Conservation (phyloP, 1,140 invertebrate genomes). For the Heliconius himera region DNA sequence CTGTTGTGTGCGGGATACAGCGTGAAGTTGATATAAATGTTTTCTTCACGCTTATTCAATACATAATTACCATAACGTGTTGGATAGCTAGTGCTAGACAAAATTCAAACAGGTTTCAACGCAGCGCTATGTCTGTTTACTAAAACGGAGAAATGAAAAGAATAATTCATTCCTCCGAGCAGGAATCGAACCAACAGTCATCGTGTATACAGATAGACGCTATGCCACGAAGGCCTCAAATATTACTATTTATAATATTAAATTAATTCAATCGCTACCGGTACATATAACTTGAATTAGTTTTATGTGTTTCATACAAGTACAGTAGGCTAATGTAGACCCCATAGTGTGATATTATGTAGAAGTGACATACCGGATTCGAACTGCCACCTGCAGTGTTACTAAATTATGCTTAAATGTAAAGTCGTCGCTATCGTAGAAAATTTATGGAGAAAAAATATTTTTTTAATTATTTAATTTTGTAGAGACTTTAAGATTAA, state of each 20-base stretch:
- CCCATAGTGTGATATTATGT: not conserved
- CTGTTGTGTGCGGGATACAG: no score
- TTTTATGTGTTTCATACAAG: not conserved
- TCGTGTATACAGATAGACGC: no score
- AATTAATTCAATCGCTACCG: conserved; percentile 8
- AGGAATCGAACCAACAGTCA: no score
- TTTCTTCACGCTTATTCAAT: no score
- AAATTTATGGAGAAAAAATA: not conserved
- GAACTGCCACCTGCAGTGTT: conserved; percentile 6
- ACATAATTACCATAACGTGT: no score
- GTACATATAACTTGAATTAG: not conserved
- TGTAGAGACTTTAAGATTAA: not conserved
- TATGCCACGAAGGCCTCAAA: no score
- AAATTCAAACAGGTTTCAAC: no score
- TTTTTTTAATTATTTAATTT: not conserved
- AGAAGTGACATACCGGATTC: not conserved
- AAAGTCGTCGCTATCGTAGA: not conserved
- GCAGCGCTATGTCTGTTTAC: no score
- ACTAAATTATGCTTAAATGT: not conserved
- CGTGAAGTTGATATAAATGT: no score
- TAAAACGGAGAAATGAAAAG: no score
- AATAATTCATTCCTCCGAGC: no score
- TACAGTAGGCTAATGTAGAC: conserved; percentile 7
- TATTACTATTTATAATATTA: not conserved
- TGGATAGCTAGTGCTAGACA: no score